Evolutionary conservation across 2,888 invertebrate genomes (phyloP).

Genomic region (Diogma glabrata): DNA sequence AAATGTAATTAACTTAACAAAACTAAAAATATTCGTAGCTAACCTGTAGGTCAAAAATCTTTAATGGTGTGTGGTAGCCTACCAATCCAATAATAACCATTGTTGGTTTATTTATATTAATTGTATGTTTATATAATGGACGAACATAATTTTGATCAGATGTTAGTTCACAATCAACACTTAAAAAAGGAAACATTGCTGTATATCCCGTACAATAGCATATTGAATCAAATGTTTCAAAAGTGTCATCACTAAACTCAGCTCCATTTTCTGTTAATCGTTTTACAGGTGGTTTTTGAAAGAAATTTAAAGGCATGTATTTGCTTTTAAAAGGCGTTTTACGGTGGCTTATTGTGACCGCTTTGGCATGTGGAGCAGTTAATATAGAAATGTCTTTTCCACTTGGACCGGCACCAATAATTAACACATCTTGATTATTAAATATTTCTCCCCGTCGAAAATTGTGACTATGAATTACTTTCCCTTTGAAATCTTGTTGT

Average conservation of each 20-base stretch:
- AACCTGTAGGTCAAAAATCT: too few species aligned
- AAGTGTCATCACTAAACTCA: conserved; percentile 51
- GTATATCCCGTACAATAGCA: conserved; percentile 66
- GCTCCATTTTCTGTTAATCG: conserved; percentile 41
- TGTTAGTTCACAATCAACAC: conserved; percentile 50
- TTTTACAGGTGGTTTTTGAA: conserved; percentile 50
- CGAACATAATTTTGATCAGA: conserved; percentile 68
- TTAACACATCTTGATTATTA: too few species aligned
- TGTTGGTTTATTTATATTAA: conserved; percentile 66
- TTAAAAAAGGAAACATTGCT: conserved; percentile 64
- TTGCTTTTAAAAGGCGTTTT: conserved; percentile 43
- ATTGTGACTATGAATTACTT: too few species aligned
- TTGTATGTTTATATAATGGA: conserved; percentile 75
- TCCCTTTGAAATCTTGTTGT: too few species aligned
- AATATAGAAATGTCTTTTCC: conserved; percentile 67
- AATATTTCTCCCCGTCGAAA: too few species aligned
- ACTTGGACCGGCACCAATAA: conserved; percentile 79
- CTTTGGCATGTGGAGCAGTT: conserved; percentile 46
- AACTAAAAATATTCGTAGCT: too few species aligned
- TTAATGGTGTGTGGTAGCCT: too few species aligned
- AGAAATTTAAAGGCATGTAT: conserved; percentile 55
- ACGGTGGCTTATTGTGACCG: conserved; percentile 56
- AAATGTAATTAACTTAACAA: conserved; percentile 71
- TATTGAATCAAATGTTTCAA: conserved; percentile 51
- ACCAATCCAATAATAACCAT: conserved; percentile 75